phyloP scores from a whole-genome alignment of 2,797 vertebrate species.

The Scolopax bukidnonensis region DNA sequence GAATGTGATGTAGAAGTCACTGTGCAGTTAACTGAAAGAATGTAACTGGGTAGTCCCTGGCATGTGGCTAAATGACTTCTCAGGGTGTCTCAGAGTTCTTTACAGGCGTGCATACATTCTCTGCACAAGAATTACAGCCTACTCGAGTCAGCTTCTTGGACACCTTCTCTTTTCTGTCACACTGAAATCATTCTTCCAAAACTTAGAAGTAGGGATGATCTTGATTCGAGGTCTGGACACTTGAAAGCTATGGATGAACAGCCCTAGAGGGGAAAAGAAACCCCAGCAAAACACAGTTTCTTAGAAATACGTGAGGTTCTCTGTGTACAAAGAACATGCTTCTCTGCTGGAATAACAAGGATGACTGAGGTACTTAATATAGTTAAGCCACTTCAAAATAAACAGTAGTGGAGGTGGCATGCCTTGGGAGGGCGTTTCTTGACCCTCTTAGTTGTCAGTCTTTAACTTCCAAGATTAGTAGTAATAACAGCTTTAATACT shows the following conservation, averaged over 20 bases:
- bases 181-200: neutral
- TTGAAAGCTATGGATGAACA: neutral
- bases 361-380: neutral
- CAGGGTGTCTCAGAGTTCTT: neutral
- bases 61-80: neutral
- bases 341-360: neutral
- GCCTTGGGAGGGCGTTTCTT: neutral
- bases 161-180: neutral
- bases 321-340: neutral
- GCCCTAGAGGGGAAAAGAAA: fast-evolving
- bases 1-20: neutral
- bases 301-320: neutral
- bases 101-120: neutral
- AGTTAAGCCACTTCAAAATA: neutral
- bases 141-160: neutral
- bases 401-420: neutral
- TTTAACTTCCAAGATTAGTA: neutral
- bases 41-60: neutral
- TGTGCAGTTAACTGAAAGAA: neutral
- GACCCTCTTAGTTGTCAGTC: neutral
- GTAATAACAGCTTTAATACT: neutral
- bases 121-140: neutral
- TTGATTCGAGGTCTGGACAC: neutral
- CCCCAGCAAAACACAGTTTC: neutral
- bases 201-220: neutral